Conservation (phyloP, 2,888 invertebrate species). For the Calliscelio sp. region DNA sequence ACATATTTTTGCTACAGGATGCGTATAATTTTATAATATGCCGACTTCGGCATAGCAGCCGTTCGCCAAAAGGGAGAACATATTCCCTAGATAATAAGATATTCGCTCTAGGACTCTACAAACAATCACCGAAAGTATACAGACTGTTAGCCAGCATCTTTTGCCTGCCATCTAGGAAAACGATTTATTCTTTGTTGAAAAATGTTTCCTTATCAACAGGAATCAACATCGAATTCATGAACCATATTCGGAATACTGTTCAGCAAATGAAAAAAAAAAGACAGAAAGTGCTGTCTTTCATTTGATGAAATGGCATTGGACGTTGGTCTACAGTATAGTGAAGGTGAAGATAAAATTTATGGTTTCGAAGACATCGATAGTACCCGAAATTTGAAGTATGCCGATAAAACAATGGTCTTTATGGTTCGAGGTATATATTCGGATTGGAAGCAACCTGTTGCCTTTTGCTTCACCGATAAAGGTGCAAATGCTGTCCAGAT, state of each 20-base stretch:
- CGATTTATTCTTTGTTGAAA: neutral
- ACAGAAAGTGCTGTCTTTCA: slow-evolving; percentile 1
- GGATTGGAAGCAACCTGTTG: slow-evolving; percentile 30
- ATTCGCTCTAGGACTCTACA: slow-evolving; percentile 8
- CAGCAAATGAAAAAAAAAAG: neutral
- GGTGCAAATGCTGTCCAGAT: slow-evolving; percentile 18
- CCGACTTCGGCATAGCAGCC: neutral
- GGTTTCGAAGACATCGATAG: slow-evolving; percentile 30
- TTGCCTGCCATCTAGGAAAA: slow-evolving; percentile 2
- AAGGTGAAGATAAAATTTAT: slow-evolving; percentile 13
- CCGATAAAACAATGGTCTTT: slow-evolving; percentile 25
- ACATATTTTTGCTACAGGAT: neutral
- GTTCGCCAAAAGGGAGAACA: neutral
- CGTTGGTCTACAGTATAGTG: slow-evolving; percentile 5
- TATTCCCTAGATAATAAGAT: slow-evolving; percentile 17
- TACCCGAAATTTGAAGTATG: neutral
- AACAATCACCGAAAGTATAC: slow-evolving; percentile 14
- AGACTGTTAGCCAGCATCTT: slow-evolving; percentile 19
- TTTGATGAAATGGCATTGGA: slow-evolving; percentile 23
- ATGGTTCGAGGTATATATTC: slow-evolving; percentile 21
- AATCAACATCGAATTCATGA: neutral
- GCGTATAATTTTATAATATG: neutral
- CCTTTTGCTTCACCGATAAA: slow-evolving; percentile 17
- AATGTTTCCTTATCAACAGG: slow-evolving; percentile 4
- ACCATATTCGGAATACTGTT: slow-evolving; percentile 1